These are phyloP conservation scores for Pipistrellus pipistrellus DNA, from an alignment of 2,797 vertebrate genomes.

Conservation along the genomic window DNA sequence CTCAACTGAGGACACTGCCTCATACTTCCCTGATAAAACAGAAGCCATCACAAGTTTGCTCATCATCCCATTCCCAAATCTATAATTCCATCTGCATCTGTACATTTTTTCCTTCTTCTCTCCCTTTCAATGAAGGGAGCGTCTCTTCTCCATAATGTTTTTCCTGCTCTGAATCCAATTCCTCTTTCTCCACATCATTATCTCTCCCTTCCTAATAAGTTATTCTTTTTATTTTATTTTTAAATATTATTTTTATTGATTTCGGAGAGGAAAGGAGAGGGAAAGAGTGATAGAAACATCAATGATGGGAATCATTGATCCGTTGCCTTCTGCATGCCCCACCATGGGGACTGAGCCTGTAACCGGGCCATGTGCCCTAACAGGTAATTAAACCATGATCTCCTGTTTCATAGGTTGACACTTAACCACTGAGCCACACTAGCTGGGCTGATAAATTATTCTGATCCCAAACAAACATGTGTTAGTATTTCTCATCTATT, in stretches of 20 bases:
- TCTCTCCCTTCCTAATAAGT: neutral
- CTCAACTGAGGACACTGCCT: neutral
- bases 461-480: constrained; percentile 15
- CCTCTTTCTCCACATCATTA: neutral
- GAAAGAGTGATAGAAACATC: too few species aligned
- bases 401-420: too few species aligned
- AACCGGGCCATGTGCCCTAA: too few species aligned
- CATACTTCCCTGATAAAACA: neutral
- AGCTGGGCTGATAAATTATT: neutral
- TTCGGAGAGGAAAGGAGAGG: too few species aligned
- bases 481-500: neutral
- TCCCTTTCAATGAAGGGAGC: neutral
- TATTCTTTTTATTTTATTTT: neutral
- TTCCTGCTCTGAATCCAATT: neutral
- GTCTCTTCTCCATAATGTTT: neutral
- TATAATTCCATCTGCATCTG: neutral
- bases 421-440: too few species aligned
- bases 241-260: too few species aligned
- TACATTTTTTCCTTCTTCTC: neutral
- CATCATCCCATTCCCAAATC: constrained; percentile 19
- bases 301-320: too few species aligned
- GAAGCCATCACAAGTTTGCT: neutral
- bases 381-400: too few species aligned
- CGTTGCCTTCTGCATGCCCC: too few species aligned
- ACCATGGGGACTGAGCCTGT: too few species aligned